Conservation (phyloP, 2,113 vertebrate species). For the Myotis lucifugus region DNA sequence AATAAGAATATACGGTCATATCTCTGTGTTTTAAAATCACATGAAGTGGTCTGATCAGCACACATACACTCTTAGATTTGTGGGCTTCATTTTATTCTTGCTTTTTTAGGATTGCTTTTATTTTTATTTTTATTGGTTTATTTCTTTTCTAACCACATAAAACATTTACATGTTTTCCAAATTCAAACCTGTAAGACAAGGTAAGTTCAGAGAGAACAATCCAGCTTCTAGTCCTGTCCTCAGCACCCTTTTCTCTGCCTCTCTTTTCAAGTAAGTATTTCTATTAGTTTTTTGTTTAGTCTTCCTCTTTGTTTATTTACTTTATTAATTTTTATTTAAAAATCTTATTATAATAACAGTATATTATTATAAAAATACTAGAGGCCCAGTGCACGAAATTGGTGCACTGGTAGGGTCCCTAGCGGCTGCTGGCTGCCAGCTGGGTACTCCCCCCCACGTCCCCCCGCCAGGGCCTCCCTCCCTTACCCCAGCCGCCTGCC, state of each 20-base stretch:
- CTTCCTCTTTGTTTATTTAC: neutral
- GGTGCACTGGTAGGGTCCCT: too few relatives aligned
- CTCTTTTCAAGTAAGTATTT: neutral
- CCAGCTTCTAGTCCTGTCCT: neutral
- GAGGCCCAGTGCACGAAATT: too few relatives aligned
- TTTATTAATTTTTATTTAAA: neutral
- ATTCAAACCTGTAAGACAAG: neutral
- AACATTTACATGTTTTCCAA: neutral
- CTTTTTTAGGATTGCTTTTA: neutral
- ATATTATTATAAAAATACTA: neutral
- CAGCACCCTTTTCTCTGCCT: neutral
- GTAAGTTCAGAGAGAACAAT: neutral
- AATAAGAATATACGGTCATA: neutral
- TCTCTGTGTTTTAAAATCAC: neutral
- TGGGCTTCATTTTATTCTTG: neutral
- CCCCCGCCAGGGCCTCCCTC: too few relatives aligned
- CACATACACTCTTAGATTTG: neutral
- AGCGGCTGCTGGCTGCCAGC: too few relatives aligned
- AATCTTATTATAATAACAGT: neutral
- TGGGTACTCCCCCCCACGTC: too few relatives aligned
- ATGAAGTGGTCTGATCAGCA: neutral
- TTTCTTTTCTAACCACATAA: neutral
- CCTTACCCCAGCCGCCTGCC: too few relatives aligned
- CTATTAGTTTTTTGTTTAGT: neutral
- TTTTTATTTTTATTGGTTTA: neutral